phyloP scores from a whole-genome alignment of 2,888 invertebrate genomes.

The Notodonta dromedarius region DNA sequence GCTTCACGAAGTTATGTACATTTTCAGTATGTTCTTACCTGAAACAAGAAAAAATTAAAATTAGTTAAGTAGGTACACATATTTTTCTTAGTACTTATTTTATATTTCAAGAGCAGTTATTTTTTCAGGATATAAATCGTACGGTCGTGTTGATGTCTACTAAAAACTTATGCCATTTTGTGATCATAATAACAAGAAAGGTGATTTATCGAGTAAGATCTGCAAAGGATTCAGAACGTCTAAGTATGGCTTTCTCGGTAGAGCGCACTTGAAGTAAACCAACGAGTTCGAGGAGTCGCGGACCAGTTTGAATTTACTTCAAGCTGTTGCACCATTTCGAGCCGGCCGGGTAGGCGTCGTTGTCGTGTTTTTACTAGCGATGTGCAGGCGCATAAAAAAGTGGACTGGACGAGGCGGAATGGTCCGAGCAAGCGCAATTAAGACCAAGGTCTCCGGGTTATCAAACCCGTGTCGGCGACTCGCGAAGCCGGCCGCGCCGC shows the following conservation, averaged over 20 bases:
- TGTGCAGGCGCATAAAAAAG: conserved; percentile 83
- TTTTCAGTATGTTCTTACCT: conserved; percentile 51
- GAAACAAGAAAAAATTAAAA: conserved; percentile 51
- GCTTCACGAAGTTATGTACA: neutral
- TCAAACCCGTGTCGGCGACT: conserved; percentile 80
- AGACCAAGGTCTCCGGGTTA: conserved; percentile 84
- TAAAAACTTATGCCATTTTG: conserved; percentile 39
- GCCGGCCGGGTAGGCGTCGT: conserved; percentile 66
- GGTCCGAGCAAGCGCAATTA: conserved; percentile 82
- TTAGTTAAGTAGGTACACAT: conserved; percentile 2
- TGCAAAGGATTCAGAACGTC: conserved; percentile 59
- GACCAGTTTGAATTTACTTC: conserved; percentile 58
- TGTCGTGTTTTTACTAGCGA: conserved; percentile 80
- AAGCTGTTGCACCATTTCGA: conserved; percentile 66
- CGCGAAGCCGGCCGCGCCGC: conserved; percentile 72
- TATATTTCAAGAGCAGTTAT: conserved; percentile 2
- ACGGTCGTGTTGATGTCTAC: conserved; percentile 18
- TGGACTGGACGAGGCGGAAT: conserved; percentile 80
- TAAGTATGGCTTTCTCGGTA: conserved; percentile 69
- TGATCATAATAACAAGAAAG: conserved; percentile 53
- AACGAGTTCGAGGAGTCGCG: conserved; percentile 57
- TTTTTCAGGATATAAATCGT: conserved; percentile 6
- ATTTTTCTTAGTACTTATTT: neutral
- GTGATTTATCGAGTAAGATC: conserved; percentile 60
- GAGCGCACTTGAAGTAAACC: conserved; percentile 64